These are phyloP conservation scores for Parascotia fuliginaria DNA, from an alignment of 2,888 invertebrate species.

Conservation along the genomic window DNA sequence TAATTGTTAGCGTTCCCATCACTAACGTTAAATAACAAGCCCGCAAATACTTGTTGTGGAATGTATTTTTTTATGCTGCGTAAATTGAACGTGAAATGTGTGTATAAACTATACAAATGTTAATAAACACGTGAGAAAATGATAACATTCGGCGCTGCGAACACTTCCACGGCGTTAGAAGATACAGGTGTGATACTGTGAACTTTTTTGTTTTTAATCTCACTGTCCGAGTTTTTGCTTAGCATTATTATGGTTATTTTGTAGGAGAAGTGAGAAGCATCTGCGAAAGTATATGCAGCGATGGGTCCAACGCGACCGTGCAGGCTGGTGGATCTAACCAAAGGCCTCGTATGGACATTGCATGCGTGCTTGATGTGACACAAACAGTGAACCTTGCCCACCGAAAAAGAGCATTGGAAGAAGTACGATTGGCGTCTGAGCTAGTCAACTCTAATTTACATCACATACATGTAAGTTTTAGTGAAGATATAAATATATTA, in stretches of 20 bases:
- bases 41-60: constrained; percentile 63
- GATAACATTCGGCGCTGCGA: constrained; percentile 79
- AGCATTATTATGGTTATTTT: constrained; percentile 44
- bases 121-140: constrained; percentile 72
- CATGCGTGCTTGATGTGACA: constrained; percentile 93
- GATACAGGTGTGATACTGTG: constrained; percentile 69
- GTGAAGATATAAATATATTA: neutral
- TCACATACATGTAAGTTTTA: constrained; percentile 90
- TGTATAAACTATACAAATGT: constrained; percentile 71
- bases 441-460: constrained; percentile 92
- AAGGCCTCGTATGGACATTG: constrained; percentile 93
- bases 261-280: constrained; percentile 82
- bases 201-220: constrained; percentile 57
- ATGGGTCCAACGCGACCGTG: constrained; percentile 82
- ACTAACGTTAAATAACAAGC: constrained; percentile 77
- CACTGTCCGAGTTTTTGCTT: constrained; percentile 46
- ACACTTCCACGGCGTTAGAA: constrained; percentile 71
- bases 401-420: constrained; percentile 93
- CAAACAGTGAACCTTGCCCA: constrained; percentile 90
- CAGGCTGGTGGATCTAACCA: constrained; percentile 72
- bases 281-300: constrained; percentile 83
- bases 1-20: constrained; percentile 45
- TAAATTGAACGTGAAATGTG: constrained; percentile 61
- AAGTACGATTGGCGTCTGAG: constrained; percentile 92
- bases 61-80: constrained; percentile 59